Evolutionary conservation across 35 echinoderm and acorn worm genomes (phyloP), one percentile per base, ranked within the genome.

Genomic region (Ophiothrix spiculata): DNA sequence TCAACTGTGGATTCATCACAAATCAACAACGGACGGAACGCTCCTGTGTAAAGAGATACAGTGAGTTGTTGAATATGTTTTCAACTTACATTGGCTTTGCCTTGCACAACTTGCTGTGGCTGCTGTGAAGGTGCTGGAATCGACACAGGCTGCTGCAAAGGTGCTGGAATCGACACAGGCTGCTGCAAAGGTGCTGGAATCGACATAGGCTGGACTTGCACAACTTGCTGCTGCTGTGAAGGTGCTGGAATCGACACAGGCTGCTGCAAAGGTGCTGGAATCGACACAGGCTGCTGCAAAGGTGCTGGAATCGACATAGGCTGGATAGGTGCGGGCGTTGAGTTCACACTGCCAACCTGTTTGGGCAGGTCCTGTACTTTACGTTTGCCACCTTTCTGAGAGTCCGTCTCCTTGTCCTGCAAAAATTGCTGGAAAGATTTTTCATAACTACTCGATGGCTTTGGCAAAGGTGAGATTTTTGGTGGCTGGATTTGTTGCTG

Each of bases 401-500:
- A 15, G 3, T 10, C 60, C 17, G 60, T 4, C 60, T 69, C 2
- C 16, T 69, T 69, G 3, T 69, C 29, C 23, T 69, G 10, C 8
- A 69, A n/a, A 69, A 69, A 69, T 69, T 6, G 16, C 29, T 69
- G 60, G 29, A 69, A 69, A 15, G 17, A 28, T n/a, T 69, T 69
- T 25, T 69, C 60, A 69, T 15, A 69, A 4, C 16, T 1, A 69
- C 60, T 69, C 29, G 3, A 1, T 10, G 4, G 4, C 29, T 69
- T 69, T 28, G 29, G 16, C 3, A 28, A 19, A 10, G 42, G 42
- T 6, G 42, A 49, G 6, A 19, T 6, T 19, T 60, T 41, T 85
- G 83, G 32, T 85, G 83, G 32, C 64, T 64, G 56, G 54, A 60
- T 25, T 39, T 75, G 34, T 85, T 49, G 74, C 38, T 85, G 37